phyloP scores from a whole-genome alignment of 2,113 vertebrate genomes.

The Etheostoma cragini region DNA sequence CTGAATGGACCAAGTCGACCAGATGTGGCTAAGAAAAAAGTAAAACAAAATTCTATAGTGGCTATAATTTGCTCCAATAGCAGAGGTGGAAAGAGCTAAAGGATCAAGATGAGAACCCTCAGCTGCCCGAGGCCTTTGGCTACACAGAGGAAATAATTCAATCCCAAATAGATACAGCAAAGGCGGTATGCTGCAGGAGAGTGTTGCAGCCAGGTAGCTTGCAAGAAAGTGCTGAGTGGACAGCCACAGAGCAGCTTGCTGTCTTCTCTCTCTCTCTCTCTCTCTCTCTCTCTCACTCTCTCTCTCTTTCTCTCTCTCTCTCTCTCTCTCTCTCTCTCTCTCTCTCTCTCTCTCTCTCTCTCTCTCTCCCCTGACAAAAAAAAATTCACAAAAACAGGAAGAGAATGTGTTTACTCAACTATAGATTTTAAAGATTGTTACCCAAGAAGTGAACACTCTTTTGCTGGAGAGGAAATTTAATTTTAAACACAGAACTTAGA shows the following conservation, averaged over 20 bases:
- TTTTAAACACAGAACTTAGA: not conserved
- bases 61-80: conserved; percentile 75
- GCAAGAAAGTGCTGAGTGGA: conserved; percentile 56
- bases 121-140: conserved; percentile 70
- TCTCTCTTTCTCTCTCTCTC: too few species aligned
- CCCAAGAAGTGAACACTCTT: not conserved
- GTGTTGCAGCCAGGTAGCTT: conserved; percentile 44
- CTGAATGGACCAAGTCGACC: conserved; percentile 64
- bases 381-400: not conserved
- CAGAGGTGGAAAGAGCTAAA: conserved; percentile 54
- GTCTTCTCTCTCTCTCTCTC: not conserved
- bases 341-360: not conserved
- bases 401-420: not conserved
- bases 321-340: not conserved
- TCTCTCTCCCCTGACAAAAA: not conserved
- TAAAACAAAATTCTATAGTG: conserved; percentile 50
- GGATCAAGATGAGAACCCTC: conserved; percentile 55
- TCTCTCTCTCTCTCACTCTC: too few species aligned
- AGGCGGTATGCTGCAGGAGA: conserved; percentile 27
- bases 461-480: not conserved
- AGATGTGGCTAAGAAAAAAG: conserved; percentile 62
- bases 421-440: not conserved
- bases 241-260: conserved; percentile 47
- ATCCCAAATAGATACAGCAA: conserved; percentile 66
- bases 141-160: conserved; percentile 64